Base-by-base conservation (phyloP, 2,888 invertebrate genomes). In the Drosophila niveifrons region DNA sequence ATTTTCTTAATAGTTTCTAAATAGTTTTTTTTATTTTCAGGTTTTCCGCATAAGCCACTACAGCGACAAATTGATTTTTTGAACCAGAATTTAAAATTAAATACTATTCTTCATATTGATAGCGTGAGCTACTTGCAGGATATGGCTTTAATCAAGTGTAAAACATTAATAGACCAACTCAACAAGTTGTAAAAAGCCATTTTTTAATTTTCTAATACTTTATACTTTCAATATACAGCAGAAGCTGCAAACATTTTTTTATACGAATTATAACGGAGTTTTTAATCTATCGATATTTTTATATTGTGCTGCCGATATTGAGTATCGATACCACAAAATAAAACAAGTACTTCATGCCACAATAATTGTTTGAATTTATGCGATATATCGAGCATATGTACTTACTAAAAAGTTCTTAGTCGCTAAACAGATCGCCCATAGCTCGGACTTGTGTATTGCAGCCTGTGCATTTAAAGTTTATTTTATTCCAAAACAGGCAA, bases 401-500 rank as follows among this genome's bases (percentile, higher is more conserved):
- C 31, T 28, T 44, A 11, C 3, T 3, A 2, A 46, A 67, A 77
- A 67, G 51, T 72, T 62, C 36, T 63, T 58, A 78, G 67, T 80
- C 78, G 75, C 72, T 62, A 73, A 71, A 51, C 56, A 80, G 82
- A 80, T 80, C 80, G 74, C 68, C 46, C 39, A 58, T 63, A 66
- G 57, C 46, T 78, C 61, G 34, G 68, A 48, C 63, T 43, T 23
- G 72, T 44, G 58, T 52, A 50, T 70, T 59, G 62, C n/a, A 66
- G 58, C 82, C 85, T 87, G 83, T 83, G 83, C 83, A 83, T 83
- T 83, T 83, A 79, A 83, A 66, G 34, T 56, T 23, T 58, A 66
- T 43, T 55, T 53, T 75, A 84, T 83, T 87, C 83, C 72, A 82
- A 83, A 82, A 87, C 87, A 85, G 82, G 87, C 67, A 59, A 64